Evolutionary conservation across 1,140 invertebrate species (phyloP), one percentile per base, ranked within the genome.

Genomic region (Aphaenogaster rudis): DNA sequence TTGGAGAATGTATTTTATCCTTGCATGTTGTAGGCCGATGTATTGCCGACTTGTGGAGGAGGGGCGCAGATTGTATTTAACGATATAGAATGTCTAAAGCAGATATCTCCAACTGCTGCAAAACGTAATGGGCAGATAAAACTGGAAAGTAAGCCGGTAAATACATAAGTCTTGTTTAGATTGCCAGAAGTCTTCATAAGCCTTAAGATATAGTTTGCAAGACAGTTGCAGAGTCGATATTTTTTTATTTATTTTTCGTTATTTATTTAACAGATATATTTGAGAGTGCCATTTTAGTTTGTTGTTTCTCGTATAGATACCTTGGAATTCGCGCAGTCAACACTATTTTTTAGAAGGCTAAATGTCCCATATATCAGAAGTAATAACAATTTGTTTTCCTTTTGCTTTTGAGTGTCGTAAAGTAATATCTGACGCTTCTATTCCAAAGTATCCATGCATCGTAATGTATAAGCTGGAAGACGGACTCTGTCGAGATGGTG

Each of bases 51-150:
- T 1, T 97, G 97, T 84, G 97, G 97, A n/a, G 99, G 99, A 17
- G 99, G 99, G 2, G 98, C 98, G 0, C 98, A 99, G 93, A 98
- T 99, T 0, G 97, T 99, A 28, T 99, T 99, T 91, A 98, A 98
- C 91, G 99, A 99, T 95, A 97, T 99, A 1, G 99, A 99, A 95
- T 97, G 97, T 88, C 94, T 99, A 6, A 97, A 97, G 90, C 98
- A 99, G 94, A 96, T 97, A 89, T 98, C 98, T 0, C 98, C 98
- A 4, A 96, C 94, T 50, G 0, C 50, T 33, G 92, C 91, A 66
- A 91, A 94, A 82, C 92, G 93, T 7, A 94, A 92, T 33, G 87
- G 91, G 1, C 69, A 74, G 17, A 42, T 50, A 21, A 84, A 69
- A 2, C 39, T 85, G 9, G 36, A 82, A 64, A 72, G 52, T 52